These are phyloP conservation scores for Neoniphon sammara DNA, from an alignment of 2,797 vertebrate species.

Conservation along the genomic window DNA sequence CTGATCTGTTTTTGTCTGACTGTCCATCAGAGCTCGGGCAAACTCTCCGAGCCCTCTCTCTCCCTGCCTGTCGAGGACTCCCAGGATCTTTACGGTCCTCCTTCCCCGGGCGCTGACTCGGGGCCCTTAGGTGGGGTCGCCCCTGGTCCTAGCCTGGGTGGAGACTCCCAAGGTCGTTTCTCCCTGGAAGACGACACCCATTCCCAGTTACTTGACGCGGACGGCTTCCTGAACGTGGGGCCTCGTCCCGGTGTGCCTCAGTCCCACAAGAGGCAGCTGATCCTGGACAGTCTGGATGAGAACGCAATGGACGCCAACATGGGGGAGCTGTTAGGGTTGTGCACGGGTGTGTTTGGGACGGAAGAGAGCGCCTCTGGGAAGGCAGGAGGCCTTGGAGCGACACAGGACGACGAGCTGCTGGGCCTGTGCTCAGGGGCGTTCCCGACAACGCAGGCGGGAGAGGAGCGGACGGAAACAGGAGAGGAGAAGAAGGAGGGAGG, in stretches of 20 bases:
- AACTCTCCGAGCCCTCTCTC: conserved; percentile 94
- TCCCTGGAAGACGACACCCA: conserved; percentile 96
- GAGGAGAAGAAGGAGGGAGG: background rate
- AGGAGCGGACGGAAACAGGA: conserved; percentile 23
- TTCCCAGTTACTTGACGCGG: conserved; percentile 94
- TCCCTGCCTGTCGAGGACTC: conserved; percentile 89
- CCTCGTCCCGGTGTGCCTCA: conserved; percentile 70
- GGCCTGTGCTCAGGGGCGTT: conserved; percentile 93
- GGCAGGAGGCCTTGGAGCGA: conserved; percentile 6
- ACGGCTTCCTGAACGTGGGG: conserved; percentile 89
- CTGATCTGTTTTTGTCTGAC: conserved; percentile 2
- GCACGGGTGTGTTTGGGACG: conserved; percentile 84
- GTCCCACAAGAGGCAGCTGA: conserved; percentile 88
- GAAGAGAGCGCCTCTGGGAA: rapidly evolving
- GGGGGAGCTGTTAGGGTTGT: conserved; percentile 93
- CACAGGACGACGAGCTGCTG: conserved; percentile 88
- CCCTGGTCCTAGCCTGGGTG: conserved; percentile 79
- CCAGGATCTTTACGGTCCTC: conserved; percentile 83
- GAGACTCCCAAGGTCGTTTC: conserved; percentile 90
- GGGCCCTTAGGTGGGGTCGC: conserved; percentile 79
- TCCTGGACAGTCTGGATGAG: conserved; percentile 93
- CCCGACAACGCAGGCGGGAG: conserved; percentile 68
- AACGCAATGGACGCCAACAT: conserved; percentile 99
- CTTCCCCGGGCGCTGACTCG: conserved; percentile 81
- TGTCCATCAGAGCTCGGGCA: conserved; percentile 90